phyloP scores from a whole-genome alignment of 2,888 invertebrate species.

The Drosophila neutralis region DNA sequence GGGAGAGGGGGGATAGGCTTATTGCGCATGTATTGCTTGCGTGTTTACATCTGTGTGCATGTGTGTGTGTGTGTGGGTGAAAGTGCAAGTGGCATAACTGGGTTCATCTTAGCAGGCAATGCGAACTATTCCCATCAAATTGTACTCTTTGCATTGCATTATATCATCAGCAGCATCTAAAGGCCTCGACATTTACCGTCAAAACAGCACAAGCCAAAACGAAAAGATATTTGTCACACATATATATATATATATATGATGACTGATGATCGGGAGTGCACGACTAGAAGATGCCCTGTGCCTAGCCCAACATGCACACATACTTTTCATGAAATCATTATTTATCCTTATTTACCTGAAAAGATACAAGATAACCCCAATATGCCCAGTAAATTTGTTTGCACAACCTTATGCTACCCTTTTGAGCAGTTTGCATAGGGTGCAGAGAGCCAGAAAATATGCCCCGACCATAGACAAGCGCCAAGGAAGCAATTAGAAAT shows the following conservation, averaged over 20 bases:
- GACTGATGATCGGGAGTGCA: not conserved
- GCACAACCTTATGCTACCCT: not conserved
- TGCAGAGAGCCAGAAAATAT: slow-evolving; percentile 22
- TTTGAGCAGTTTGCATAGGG: slow-evolving; percentile 8
- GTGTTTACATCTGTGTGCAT: not conserved
- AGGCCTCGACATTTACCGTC: slow-evolving; percentile 47
- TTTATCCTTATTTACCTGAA: not conserved
- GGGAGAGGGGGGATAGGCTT: not conserved
- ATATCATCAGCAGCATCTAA: slow-evolving; percentile 57
- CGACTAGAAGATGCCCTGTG: slow-evolving; percentile 8
- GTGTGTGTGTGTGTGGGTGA: not conserved
- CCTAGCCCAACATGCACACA: not conserved
- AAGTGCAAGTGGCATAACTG: slow-evolving; percentile 12
- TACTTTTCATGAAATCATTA: not conserved
- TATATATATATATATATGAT: not conserved
- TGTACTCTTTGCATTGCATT: slow-evolving; percentile 27
- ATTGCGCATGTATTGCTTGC: slow-evolving; percentile 6
- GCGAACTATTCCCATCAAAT: slow-evolving; percentile 14
- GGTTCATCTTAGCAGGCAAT: slow-evolving; percentile 16
- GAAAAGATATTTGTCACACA: slow-evolving; percentile 1
- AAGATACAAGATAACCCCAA: not conserved
- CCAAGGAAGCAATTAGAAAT: slow-evolving; percentile 54
- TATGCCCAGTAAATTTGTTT: no score
- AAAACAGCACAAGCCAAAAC: slow-evolving; percentile 33
- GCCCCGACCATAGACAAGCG: slow-evolving; percentile 33